Base-by-base conservation (phyloP, 1,140 invertebrate species). In the Psilanteris sp. region DNA sequence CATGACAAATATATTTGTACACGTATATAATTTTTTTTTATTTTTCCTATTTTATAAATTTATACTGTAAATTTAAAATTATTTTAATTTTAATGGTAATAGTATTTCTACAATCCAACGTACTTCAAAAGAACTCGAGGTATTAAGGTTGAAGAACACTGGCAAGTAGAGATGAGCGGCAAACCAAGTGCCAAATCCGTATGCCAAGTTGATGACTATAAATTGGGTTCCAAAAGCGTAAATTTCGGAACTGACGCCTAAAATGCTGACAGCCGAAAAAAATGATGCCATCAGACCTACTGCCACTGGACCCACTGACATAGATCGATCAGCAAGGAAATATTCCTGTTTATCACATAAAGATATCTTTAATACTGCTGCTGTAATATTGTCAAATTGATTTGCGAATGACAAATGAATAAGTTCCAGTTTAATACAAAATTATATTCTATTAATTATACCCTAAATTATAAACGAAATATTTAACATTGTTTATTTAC, bases 211-310 rank as follows among this genome's bases (percentile, higher is more conserved):
- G 20, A 96, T 96, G 8, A 94, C 87, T 0, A 94, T 89, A 87
- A 96, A 97, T 81, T 95, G 93, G 44, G 94, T 94, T 22, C 96
- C 95, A 83, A 91, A 93, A 59, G 90, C 91, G 83, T 96, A 96
- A 85, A 93, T 96, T 87, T 97, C 96, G 16, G 93, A 91, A 1
- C 94, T 93, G 0, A 96, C 93, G n/a, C 96, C 97, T 4, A 98
- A 89, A 15, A 98, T 87, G 7, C 96, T 96, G 10, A 98, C 93
- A 9, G 96, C 96, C 1, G 96, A 97, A 92, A 98, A 96, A 82
- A 97, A 98, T 61, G 95, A 96, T n/a, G 96, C 94, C 94, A 96
- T 96, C 6, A 97, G 85, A 8, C 94, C 96, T 62, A 97, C 93
- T 2, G 95, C 94, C 0, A 97, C 95, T 0, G 96, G 95, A 7